phyloP scores from a whole-genome alignment of 2,113 vertebrate species.

The Ptychochromis oligacanthus region DNA sequence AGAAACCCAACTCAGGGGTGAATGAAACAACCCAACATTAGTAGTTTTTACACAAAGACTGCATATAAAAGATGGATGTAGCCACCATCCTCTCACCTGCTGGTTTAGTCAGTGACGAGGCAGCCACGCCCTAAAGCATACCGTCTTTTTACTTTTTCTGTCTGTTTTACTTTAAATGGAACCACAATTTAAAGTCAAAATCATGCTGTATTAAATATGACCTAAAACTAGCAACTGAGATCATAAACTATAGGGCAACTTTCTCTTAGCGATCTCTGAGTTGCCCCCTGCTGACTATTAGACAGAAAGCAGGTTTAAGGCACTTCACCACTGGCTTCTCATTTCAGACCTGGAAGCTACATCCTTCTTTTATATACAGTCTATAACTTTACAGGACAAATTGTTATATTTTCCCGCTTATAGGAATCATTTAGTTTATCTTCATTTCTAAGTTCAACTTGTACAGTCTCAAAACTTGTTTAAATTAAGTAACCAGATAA shows the following conservation, averaged over 20 bases:
- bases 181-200: background rate
- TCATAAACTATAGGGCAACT: too few relatives aligned
- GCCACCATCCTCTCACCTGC: background rate
- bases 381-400: background rate
- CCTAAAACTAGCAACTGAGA: background rate
- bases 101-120: background rate
- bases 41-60: background rate
- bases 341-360: background rate
- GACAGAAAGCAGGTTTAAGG: background rate
- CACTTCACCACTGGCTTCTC: background rate
- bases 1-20: background rate
- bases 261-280: too few relatives aligned
- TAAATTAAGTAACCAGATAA: background rate
- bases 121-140: too few relatives aligned
- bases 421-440: background rate
- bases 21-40: background rate
- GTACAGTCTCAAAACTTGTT: background rate
- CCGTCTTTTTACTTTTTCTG: too few relatives aligned
- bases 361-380: slow-evolving; percentile 1
- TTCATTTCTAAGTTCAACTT: background rate
- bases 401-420: background rate
- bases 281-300: too few relatives aligned
- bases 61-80: background rate
- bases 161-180: too few relatives aligned
- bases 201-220: background rate